phyloP scores from a whole-genome alignment of 2,113 vertebrate genomes.

The Prunella fulvescens region DNA sequence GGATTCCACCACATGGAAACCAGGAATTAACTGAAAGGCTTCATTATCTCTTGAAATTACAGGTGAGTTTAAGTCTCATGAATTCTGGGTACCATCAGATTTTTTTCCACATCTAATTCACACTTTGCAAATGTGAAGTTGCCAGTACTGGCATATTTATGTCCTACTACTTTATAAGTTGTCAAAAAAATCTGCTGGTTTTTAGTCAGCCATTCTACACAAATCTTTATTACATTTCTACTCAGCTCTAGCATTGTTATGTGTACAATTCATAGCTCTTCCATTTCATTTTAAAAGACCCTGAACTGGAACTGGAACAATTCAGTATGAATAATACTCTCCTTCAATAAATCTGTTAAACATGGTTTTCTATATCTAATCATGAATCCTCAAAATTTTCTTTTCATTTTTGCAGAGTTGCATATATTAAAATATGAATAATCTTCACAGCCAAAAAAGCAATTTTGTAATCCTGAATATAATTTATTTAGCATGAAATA shows the following conservation, averaged over 20 bases:
- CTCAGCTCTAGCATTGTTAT: not conserved
- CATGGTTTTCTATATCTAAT: constrained; percentile 1
- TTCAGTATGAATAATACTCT: not conserved
- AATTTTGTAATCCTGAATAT: not conserved
- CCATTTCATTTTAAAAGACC: not conserved
- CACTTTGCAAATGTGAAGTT: not conserved
- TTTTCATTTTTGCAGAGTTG: constrained; percentile 14
- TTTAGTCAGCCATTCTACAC: not conserved
- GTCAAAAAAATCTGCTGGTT: not conserved
- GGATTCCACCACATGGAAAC: not conserved
- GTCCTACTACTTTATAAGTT: not conserved
- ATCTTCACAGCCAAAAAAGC: not conserved
- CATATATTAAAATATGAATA: constrained; percentile 25
- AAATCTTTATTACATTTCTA: not conserved
- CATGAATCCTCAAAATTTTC: constrained; percentile 11
- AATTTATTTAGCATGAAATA: constrained; percentile 3
- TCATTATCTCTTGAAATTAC: no score
- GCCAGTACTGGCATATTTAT: not conserved
- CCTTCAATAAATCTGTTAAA: constrained; percentile 20
- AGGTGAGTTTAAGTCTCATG: not conserved
- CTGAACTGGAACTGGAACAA: constrained; percentile 1
- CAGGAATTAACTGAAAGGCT: not conserved
- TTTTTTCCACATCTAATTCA: not conserved
- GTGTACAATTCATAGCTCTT: not conserved
- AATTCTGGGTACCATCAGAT: not conserved